Base-by-base conservation (phyloP, 1,140 invertebrate species). In the Armadillidium nasatum region DNA sequence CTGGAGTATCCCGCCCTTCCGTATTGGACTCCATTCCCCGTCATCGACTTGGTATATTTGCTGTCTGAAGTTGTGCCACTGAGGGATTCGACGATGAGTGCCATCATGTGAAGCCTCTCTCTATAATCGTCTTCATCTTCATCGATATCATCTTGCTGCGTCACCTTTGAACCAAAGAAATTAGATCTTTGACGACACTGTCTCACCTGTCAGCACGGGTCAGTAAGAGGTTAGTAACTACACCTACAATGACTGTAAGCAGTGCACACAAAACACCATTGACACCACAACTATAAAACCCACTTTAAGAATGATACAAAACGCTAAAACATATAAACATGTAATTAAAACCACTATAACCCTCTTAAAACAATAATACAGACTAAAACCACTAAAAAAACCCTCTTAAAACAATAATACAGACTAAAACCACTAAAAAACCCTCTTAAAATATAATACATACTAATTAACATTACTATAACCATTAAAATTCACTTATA, bases 141-240 rank as follows among this genome's bases (percentile, higher is more conserved):
- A 19, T 60, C 50, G 7, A 13, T 19, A 2, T 60, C 50, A 19
- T 60, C 50, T 60, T 60, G 50, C 7, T 60, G 50, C 50, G 50
- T 60, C 50, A 60, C 50, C 50, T 60, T 60, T 60, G 50, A 60
- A 60, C 50, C 50, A 60, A 60, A 60, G 50, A 60, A 60, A 60
- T 15, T 13, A 60, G 19, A 60, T 60, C 50, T 13, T 60, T 60
- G 50, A 60, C 50, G 50, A 60, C 50, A 15, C 19, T 60, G 11
- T 13, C 50, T 1, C 50, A 60, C 50, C 50, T 60, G 50, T 60
- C 7, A 19, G 1, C 33, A 33, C 33, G 33, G 33, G 33, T 33
- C 33, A 60, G 11, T 60, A 19, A 60, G 7, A 15, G 50, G 50
- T 60, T 60, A 60, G 50, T 19, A 60, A 60, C 11, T 13, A 60